phyloP scores from a whole-genome alignment of 2,888 invertebrate species.

The Leptothorax acervorum region DNA sequence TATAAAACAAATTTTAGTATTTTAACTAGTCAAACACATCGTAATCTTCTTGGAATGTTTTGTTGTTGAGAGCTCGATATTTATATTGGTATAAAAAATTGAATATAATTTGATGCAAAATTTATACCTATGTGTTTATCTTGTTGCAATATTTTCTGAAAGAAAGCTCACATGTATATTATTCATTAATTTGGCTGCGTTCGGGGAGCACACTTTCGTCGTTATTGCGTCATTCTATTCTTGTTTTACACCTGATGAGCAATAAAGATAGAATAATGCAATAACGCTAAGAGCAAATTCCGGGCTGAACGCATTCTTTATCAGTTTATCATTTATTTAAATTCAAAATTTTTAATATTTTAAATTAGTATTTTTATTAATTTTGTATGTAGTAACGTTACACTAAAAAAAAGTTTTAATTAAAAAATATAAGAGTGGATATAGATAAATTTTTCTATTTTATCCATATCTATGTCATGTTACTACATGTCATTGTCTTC shows the following conservation, averaged over 20 bases:
- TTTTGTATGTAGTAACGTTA: not conserved
- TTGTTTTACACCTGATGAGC: too few relatives aligned
- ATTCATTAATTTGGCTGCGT: not conserved
- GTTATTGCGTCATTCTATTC: too few relatives aligned
- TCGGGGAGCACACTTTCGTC: too few relatives aligned
- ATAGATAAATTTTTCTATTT: not conserved
- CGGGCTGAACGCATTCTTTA: too few relatives aligned
- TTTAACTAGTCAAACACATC: not conserved
- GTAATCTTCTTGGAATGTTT: slow-evolving; percentile 11
- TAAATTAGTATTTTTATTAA: not conserved
- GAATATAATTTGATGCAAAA: not conserved
- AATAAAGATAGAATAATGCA: too few relatives aligned
- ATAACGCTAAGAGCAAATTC: too few relatives aligned
- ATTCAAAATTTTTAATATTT: not conserved
- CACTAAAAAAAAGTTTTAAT: not conserved
- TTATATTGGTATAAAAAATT: not conserved
- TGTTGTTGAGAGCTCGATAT: slow-evolving; percentile 11
- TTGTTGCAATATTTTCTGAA: not conserved
- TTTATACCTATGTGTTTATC: not conserved
- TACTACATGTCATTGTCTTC: too few relatives aligned
- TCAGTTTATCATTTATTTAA: not conserved
- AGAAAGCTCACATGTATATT: not conserved
- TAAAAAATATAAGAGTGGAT: slow-evolving; percentile 13
- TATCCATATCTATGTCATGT: not conserved
- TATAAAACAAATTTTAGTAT: not conserved